Base-by-base conservation (phyloP, 1,140 invertebrate genomes). In the Thaumatotibia leucotreta region DNA sequence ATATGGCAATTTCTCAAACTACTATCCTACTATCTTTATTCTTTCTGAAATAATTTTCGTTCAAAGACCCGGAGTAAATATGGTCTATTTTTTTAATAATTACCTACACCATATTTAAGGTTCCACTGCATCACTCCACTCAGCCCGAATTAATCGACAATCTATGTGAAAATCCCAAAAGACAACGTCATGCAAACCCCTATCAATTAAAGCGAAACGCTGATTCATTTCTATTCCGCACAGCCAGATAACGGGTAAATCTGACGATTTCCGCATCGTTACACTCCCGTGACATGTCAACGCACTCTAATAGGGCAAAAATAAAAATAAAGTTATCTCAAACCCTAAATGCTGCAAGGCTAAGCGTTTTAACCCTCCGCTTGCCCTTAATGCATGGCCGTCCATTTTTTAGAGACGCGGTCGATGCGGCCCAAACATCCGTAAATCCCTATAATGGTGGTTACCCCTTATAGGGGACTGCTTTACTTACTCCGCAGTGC, bases 381-480 rank as follows among this genome's bases (percentile, higher is more conserved):
- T 65, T 68, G 29, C 64, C 72, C 76, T 79, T 80, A 77, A 74
- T 74, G 73, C 70, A 52, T 69, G 66, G 69, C 65, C 70, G 71
- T 75, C 76, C 77, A 77, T 80, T 76, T 80, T 69, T 70, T 69
- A 74, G 72, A 73, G 67, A 67, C 66, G 66, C 72, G 68, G 69
- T 71, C 73, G 68, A 79, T 73, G 70, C 62, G 71, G 69, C 67
- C 70, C 73, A 67, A 73, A 76, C 75, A 76, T 76, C 73, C 61
- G 73, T 83, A 84, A 82, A 82, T 81, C 76, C 71, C 65, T 69
- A 70, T 74, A 76, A 76, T 58, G 52, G 52, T 31, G 72, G 70
- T 70, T 68, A 69, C 67, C 64, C 65, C 64, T 33, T 49, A 54
- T 71, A 73, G 61, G 61, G 65, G 61, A 39, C 50, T 65, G 64